A percentile compares a stretch with the other conserved stretches of the same genome.
phyloP scores from a whole-genome alignment of 2,113 vertebrate species.

The Setophaga coronata region DNA sequence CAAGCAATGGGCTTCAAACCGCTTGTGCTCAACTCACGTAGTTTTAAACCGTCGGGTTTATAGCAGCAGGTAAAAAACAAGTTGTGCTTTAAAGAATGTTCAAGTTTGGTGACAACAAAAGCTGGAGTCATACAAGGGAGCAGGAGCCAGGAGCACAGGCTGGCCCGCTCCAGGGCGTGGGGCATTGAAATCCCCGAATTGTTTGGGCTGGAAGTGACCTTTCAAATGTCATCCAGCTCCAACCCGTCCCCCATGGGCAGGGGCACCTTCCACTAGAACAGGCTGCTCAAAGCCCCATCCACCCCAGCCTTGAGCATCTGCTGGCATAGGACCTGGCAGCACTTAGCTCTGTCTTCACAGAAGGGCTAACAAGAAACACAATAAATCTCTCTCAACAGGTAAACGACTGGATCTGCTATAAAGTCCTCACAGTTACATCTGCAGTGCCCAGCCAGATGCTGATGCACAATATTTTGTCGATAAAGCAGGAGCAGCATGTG shows the following conservation, averaged over 20 bases:
- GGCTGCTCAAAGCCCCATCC: neutral
- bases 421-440: neutral
- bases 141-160: accelerated
- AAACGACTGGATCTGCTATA: neutral
- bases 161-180: accelerated
- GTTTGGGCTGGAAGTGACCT: neutral
- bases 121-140: accelerated
- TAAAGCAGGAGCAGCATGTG: neutral
- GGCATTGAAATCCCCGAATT: neutral
- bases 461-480: neutral
- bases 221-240: neutral
- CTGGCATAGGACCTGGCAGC: accelerated
- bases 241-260: neutral
- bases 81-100: neutral
- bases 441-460: accelerated
- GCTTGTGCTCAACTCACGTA: neutral
- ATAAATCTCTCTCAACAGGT: too few relatives aligned
- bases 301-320: neutral
- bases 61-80: neutral
- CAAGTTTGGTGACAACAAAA: neutral
- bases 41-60: neutral
- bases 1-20: neutral
- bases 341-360: neutral
- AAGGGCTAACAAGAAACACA: neutral
- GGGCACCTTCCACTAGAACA: neutral